These are phyloP conservation scores for Thermophis baileyi DNA, from an alignment of 2,113 vertebrate genomes.

Conservation along the genomic window DNA sequence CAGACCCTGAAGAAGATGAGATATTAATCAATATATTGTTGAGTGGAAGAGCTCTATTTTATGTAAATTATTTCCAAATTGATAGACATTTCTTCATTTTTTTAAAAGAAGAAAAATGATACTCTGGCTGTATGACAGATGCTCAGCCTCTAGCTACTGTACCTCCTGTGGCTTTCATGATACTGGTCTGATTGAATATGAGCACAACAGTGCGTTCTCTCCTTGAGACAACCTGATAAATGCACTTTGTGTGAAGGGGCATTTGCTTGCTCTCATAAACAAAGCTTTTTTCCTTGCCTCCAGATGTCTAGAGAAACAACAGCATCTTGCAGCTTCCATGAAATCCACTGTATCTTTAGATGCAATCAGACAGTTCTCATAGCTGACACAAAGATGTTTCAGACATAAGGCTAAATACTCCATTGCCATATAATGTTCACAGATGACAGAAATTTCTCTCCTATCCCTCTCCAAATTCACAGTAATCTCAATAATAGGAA, in stretches of 20 bases:
- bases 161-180: slow-evolving; percentile 48
- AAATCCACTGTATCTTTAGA: slow-evolving; percentile 34
- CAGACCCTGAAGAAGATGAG: rapidly evolving
- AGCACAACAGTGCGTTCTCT: slow-evolving; percentile 53
- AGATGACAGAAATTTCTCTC: neutral
- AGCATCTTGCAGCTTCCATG: slow-evolving; percentile 38
- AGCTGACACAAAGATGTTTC: slow-evolving; percentile 32
- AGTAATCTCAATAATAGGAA: neutral
- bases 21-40: neutral
- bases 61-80: neutral
- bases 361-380: slow-evolving; percentile 44
- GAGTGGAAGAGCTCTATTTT: neutral
- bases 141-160: slow-evolving; percentile 55
- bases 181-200: slow-evolving; percentile 48
- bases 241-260: slow-evolving; percentile 31
- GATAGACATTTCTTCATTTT: neutral
- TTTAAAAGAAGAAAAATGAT: neutral
- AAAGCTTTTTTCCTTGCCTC: slow-evolving; percentile 43
- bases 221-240: slow-evolving; percentile 50
- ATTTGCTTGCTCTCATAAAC: slow-evolving; percentile 43
- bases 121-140: slow-evolving; percentile 44
- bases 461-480: neutral
- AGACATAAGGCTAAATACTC: slow-evolving; percentile 28
- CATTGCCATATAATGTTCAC: neutral
- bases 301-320: slow-evolving; percentile 49